Conservation (phyloP, 2,888 invertebrate genomes). For the Heterodera filipjevi region DNA sequence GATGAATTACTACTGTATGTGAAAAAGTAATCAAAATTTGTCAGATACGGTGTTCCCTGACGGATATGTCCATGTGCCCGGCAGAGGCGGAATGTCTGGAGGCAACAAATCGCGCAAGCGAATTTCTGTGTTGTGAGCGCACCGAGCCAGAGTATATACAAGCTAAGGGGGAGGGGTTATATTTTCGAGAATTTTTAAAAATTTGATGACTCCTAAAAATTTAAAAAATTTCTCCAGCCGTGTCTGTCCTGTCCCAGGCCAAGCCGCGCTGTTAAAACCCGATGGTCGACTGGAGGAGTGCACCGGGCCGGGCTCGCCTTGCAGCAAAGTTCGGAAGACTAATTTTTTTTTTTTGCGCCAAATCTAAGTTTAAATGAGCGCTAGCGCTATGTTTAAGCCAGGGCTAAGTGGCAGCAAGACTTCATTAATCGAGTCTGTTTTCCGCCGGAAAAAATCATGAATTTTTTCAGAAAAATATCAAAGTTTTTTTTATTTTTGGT, state of each 20-base stretch:
- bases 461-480: too few relatives aligned
- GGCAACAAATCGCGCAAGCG: conserved; percentile 40
- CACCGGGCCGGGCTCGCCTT: conserved; percentile 54
- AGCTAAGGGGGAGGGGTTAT: neutral
- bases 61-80: conserved; percentile 49
- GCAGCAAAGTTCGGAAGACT: conserved; percentile 43
- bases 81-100: conserved; percentile 51
- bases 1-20: too few relatives aligned
- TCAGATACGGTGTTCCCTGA: conserved; percentile 39
- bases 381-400: too few relatives aligned
- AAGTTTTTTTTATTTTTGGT: too few relatives aligned
- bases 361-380: too few relatives aligned
- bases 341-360: too few relatives aligned
- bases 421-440: too few relatives aligned
- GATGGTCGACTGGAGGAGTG: conserved; percentile 53
- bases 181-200: neutral
- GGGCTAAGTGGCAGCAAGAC: too few relatives aligned
- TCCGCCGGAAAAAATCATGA: too few relatives aligned
- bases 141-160: conserved; percentile 37
- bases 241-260: conserved; percentile 56
- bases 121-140: conserved; percentile 49
- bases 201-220: too few relatives aligned
- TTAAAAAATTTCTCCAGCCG: conserved; percentile 29
- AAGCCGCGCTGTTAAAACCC: conserved; percentile 54
- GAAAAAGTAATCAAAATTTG: neutral